phyloP scores from a whole-genome alignment of 2,797 vertebrate species.

The Pachyuromys duprasi region DNA sequence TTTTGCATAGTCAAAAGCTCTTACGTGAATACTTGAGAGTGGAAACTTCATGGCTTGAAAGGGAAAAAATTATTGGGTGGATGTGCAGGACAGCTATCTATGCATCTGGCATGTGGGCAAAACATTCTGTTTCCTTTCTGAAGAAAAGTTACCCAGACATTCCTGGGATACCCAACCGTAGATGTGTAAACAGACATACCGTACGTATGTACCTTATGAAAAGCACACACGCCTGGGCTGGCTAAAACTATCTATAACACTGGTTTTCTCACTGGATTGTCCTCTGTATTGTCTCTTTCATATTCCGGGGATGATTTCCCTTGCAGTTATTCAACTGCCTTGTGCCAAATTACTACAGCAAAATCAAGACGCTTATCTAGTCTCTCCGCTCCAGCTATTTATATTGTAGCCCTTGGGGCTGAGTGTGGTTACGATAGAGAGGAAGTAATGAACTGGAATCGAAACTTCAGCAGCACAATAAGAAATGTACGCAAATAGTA shows the following conservation, averaged over 20 bases:
- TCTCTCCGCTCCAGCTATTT: not conserved
- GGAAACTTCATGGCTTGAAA: not conserved
- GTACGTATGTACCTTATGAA: not conserved
- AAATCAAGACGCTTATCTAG: not conserved
- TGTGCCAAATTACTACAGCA: not conserved
- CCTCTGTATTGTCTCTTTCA: not conserved
- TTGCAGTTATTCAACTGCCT: not conserved
- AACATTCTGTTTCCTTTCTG: not conserved
- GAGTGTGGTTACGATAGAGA: not conserved
- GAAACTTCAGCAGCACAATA: not conserved
- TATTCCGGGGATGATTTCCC: not conserved
- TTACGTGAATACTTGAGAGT: not conserved
- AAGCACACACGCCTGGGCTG: not conserved
- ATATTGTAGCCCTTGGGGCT: not conserved
- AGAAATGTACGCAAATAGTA: not conserved
- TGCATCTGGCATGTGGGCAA: not conserved
- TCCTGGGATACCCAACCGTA: not conserved
- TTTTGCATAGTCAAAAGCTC: not conserved
- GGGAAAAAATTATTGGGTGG: not conserved
- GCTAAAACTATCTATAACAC: not conserved
- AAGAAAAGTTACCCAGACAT: not conserved
- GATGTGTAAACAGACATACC: not conserved
- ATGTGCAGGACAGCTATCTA: not conserved
- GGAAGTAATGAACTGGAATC: not conserved
- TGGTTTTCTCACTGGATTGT: not conserved